Conservation (phyloP, 1,140 invertebrate genomes). For the Danaus plexippus region DNA sequence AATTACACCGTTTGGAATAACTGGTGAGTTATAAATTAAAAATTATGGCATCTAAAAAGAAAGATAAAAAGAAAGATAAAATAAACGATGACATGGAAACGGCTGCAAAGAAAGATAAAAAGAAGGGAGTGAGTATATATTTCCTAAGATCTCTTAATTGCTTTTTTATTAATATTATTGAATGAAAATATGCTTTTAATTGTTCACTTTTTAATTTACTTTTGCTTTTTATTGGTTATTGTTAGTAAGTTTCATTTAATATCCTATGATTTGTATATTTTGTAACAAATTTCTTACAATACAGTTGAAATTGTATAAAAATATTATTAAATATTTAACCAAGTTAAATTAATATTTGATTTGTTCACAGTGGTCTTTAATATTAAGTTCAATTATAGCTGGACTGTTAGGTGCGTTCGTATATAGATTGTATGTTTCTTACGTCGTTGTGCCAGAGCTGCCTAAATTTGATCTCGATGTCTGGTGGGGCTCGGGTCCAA, state of each 20-base stretch:
- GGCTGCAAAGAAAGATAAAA: slow-evolving; percentile 3
- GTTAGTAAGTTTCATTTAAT: too few relatives aligned
- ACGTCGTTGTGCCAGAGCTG: slow-evolving; percentile 33
- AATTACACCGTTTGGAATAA: slow-evolving; percentile 12
- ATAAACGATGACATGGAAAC: not conserved
- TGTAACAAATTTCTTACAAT: too few relatives aligned
- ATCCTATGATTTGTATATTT: too few relatives aligned
- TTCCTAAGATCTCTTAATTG: too few relatives aligned
- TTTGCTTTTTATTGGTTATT: too few relatives aligned
- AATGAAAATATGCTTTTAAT: too few relatives aligned
- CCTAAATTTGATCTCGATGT: slow-evolving; percentile 38
- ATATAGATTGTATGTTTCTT: slow-evolving; percentile 26
- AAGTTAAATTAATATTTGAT: too few relatives aligned
- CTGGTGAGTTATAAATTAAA: slow-evolving; percentile 7
- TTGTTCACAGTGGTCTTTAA: slow-evolving; percentile 24
- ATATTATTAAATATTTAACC: too few relatives aligned
- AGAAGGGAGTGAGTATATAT: too few relatives aligned
- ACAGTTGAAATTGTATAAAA: too few relatives aligned
- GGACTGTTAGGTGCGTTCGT: slow-evolving; percentile 18
- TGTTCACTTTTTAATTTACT: too few relatives aligned
- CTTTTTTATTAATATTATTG: too few relatives aligned
- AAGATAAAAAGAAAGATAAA: slow-evolving; percentile 13
- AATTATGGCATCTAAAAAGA: slow-evolving; percentile 21
- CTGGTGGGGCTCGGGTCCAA: slow-evolving; percentile 42
- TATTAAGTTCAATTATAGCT: slow-evolving; percentile 16